A percentile compares a stretch with the other conserved stretches of the same genome.
phyloP scores from a whole-genome alignment of 2,888 invertebrate genomes.

The Caenorhabditis macrosperma region DNA sequence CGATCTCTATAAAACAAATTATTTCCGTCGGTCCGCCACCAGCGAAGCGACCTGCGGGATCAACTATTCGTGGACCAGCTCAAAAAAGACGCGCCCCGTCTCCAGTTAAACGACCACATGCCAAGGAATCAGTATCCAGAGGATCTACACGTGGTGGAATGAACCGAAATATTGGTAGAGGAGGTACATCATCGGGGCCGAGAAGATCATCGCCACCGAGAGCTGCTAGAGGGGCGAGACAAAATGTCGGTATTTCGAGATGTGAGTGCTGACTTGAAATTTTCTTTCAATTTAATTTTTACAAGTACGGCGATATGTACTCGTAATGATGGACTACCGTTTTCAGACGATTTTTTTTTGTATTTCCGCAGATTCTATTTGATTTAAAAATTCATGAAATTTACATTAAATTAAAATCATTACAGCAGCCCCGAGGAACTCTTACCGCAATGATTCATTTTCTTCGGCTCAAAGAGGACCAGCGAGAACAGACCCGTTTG shows the following conservation, averaged over 20 bases:
- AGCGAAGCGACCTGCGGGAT: conserved; percentile 48
- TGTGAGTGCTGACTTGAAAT: neutral
- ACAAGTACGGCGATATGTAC: too few relatives aligned
- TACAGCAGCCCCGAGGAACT: conserved; percentile 18
- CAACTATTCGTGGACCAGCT: conserved; percentile 50
- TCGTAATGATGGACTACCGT: too few relatives aligned
- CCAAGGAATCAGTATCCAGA: neutral
- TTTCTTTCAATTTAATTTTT: neutral
- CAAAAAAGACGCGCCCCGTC: conserved; percentile 34
- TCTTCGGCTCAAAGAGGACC: conserved; percentile 17
- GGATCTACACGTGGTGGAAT: conserved; percentile 27
- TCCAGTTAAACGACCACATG: conserved; percentile 11
- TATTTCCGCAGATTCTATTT: too few relatives aligned
- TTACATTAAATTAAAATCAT: conserved; percentile 1
- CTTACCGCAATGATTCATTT: conserved; percentile 31
- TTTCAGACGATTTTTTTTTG: too few relatives aligned
- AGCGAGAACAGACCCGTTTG: conserved; percentile 18
- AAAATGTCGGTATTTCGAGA: conserved; percentile 1
- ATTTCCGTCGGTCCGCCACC: neutral
- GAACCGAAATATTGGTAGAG: conserved; percentile 14
- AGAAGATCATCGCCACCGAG: conserved; percentile 21
- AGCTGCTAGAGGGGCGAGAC: conserved; percentile 21
- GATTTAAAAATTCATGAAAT: neutral
- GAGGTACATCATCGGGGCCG: conserved; percentile 2
- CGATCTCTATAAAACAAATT: neutral